Evolutionary conservation across 92 coral and sea anemone genomes (phyloP).

Genomic region (Epizoanthus rinbou): DNA sequence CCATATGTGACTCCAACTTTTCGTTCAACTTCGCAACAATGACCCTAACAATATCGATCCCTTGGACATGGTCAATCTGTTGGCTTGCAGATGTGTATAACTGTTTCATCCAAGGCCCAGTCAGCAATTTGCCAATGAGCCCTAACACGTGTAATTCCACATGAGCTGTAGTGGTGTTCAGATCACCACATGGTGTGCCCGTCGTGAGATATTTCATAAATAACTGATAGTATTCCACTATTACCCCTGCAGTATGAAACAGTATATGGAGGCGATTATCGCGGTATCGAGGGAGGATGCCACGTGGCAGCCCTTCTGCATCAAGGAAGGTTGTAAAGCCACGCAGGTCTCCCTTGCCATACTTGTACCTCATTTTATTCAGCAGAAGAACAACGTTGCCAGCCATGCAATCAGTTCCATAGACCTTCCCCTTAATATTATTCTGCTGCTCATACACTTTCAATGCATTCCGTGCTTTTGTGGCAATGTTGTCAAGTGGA

Average conservation of each 20-base stretch:
- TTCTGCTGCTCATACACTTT: not conserved
- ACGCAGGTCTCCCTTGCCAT: not conserved
- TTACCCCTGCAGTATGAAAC: not conserved
- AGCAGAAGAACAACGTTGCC: not conserved
- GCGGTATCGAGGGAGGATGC: constrained; percentile 10
- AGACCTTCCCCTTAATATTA: not conserved
- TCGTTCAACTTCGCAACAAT: not conserved
- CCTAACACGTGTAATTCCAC: not conserved
- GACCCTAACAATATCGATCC: too few species aligned
- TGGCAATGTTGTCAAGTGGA: not conserved
- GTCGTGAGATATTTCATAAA: not conserved
- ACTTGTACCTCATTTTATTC: not conserved
- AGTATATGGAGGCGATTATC: not conserved
- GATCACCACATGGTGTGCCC: not conserved
- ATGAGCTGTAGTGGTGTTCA: not conserved
- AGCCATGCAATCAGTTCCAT: not conserved
- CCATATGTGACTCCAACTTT: not conserved
- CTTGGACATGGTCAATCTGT: too few species aligned
- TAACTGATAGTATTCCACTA: not conserved
- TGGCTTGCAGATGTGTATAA: too few species aligned
- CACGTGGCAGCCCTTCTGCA: not conserved
- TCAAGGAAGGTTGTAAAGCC: not conserved
- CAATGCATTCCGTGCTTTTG: not conserved
- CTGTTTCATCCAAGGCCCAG: too few species aligned
- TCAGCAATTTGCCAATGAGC: not conserved